Evolutionary conservation across 2,797 vertebrate species (phyloP).

Genomic region (Arnoldichthys spilopterus): DNA sequence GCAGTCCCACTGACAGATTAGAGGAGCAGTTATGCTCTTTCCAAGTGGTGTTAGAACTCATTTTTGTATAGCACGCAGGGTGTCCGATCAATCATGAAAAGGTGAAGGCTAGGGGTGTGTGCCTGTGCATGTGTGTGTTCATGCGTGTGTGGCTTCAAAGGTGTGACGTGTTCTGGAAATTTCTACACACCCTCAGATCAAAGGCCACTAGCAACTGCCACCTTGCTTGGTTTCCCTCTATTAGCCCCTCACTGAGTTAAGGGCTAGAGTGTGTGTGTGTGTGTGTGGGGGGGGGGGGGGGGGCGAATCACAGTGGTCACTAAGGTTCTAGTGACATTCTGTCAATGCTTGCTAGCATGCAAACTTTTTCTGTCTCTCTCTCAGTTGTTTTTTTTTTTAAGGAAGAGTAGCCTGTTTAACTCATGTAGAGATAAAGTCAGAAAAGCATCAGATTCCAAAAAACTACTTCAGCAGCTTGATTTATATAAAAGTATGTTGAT

Average conservation of each 20-base stretch:
- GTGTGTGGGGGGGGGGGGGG: background rate
- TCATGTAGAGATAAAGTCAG: background rate
- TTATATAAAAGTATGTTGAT: too few relatives aligned
- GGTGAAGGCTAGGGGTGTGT: background rate
- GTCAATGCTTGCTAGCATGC: background rate
- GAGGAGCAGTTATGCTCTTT: background rate
- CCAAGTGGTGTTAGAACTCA: background rate
- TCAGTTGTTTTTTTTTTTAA: too few relatives aligned
- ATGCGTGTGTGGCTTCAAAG: background rate
- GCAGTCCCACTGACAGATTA: background rate
- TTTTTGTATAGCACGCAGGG: background rate
- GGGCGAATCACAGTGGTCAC: background rate
- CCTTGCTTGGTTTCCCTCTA: slow-evolving; percentile 73
- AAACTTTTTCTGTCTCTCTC: background rate
- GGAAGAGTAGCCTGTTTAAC: background rate
- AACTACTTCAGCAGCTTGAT: too few relatives aligned
- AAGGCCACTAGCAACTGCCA: slow-evolving; percentile 73
- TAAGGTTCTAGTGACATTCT: background rate
- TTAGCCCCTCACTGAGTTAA: slow-evolving; percentile 72
- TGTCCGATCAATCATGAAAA: slow-evolving; percentile 3
- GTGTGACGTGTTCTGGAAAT: slow-evolving; percentile 71
- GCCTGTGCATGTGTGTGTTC: background rate
- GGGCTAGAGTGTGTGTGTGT: slow-evolving; percentile 22
- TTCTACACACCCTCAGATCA: slow-evolving; percentile 78
- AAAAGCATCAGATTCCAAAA: too few relatives aligned